Evolutionary conservation across 1,140 invertebrate genomes (phyloP).

Genomic region (Cardiocondyla obscurior): DNA sequence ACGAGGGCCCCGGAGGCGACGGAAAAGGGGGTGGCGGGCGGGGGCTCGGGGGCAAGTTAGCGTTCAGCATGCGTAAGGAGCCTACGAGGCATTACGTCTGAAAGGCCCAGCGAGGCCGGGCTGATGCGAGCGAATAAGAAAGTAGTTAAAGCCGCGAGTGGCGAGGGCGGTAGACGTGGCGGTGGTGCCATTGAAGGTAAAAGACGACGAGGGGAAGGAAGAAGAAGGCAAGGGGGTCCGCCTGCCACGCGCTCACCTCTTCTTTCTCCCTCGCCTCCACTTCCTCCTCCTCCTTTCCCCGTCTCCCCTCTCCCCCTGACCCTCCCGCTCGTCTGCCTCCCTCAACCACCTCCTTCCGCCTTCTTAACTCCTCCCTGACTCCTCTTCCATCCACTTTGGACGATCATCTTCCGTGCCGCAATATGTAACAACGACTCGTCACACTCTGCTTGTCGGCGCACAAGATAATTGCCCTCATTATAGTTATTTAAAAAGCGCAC

Average conservation of each 20-base stretch:
- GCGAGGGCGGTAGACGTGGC: conserved; percentile 59
- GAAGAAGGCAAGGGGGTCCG: conserved; percentile 61
- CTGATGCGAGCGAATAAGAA: conserved; percentile 76
- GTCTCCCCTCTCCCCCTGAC: background rate
- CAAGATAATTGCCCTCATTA: conserved; percentile 83
- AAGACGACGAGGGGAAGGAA: conserved; percentile 47
- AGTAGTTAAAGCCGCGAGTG: conserved; percentile 67
- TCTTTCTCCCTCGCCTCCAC: conserved; percentile 54
- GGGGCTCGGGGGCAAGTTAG: conserved; percentile 45
- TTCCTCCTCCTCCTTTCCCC: background rate
- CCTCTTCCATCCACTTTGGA: conserved; percentile 40
- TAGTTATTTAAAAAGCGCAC: conserved; percentile 82
- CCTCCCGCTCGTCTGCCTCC: background rate
- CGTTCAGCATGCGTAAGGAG: conserved; percentile 80
- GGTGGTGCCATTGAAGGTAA: conserved; percentile 50
- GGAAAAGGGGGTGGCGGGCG: conserved; percentile 21
- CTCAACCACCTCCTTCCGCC: background rate
- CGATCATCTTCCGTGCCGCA: conserved; percentile 73
- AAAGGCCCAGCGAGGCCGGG: conserved; percentile 52
- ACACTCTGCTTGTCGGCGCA: conserved; percentile 82
- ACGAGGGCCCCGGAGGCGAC: background rate
- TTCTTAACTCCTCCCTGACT: conserved; percentile 5
- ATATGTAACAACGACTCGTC: conserved; percentile 81
- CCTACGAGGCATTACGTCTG: conserved; percentile 68
- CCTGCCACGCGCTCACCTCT: conserved; percentile 79